Evolutionary conservation across 2,113 vertebrate genomes (phyloP).

Genomic region (Stegostoma tigrinum): DNA sequence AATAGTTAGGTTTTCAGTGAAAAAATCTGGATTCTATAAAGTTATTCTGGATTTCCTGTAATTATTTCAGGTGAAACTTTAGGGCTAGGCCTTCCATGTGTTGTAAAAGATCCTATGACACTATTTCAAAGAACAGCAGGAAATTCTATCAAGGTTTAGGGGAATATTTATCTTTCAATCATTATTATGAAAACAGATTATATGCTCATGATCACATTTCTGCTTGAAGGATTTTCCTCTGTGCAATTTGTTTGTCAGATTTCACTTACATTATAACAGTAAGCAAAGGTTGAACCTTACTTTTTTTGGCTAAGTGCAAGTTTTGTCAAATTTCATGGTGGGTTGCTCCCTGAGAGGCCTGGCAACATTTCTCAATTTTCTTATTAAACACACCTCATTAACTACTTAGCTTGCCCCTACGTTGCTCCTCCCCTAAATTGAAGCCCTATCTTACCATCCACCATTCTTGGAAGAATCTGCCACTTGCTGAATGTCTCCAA

Average conservation of each 20-base stretch:
- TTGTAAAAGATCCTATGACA: background rate
- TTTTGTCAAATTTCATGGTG: no score
- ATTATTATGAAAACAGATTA: background rate
- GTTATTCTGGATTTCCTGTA: background rate
- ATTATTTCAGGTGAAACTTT: background rate
- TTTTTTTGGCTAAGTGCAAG: no score
- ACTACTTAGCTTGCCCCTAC: no score
- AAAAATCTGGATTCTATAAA: background rate
- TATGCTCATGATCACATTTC: background rate
- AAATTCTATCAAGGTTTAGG: background rate
- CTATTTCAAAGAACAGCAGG: background rate
- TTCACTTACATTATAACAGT: background rate
- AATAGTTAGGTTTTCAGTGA: background rate
- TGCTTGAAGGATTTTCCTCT: background rate
- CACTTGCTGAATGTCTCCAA: no score
- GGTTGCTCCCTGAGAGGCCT: no score
- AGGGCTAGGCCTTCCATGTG: no score
- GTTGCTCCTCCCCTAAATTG: no score
- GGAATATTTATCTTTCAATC: background rate
- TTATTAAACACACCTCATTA: no score
- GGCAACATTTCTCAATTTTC: no score
- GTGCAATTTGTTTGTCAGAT: background rate
- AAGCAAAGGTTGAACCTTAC: no score
- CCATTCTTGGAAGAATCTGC: no score
- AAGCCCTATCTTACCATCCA: no score